A percentile compares a stretch with the other conserved stretches of the same genome.
Evolutionary conservation across 2,113 vertebrate species (phyloP).

Genomic region (Boleophthalmus pectinirostris): DNA sequence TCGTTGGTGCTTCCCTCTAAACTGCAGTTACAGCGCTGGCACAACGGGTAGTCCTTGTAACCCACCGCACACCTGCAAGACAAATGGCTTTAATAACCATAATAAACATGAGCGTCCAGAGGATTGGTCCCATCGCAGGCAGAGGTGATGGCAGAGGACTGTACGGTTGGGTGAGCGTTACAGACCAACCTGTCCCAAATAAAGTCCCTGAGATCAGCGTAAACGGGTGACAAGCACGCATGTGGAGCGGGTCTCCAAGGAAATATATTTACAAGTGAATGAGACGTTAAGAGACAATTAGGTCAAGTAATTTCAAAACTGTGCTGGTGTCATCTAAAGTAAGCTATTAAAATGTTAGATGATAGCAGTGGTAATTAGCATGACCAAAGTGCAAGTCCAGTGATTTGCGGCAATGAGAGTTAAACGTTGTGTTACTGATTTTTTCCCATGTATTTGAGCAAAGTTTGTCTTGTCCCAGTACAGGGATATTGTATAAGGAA

Average conservation of each 20-base stretch:
- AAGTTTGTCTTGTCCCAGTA: no score
- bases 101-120: constrained; percentile 32
- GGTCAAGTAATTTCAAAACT: constrained; percentile 24
- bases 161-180: constrained; percentile 1
- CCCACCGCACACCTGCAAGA: constrained; percentile 66
- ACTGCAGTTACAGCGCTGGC: constrained; percentile 70
- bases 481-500: no score
- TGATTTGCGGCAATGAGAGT: neutral
- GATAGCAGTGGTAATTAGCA: constrained; percentile 8
- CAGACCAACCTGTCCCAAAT: constrained; percentile 8
- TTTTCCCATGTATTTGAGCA: no score
- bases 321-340: constrained; percentile 14
- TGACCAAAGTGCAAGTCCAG: neutral
- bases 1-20: constrained; percentile 67
- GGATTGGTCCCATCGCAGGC: neutral
- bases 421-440: no score
- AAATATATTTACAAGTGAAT: constrained; percentile 11
- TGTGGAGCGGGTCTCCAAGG: constrained; percentile 16
- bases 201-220: neutral
- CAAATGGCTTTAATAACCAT: constrained; percentile 42
- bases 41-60: constrained; percentile 66
- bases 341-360: constrained; percentile 44
- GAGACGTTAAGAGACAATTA: constrained; percentile 30
- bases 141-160: neutral
- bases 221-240: neutral